Percentiles rank a stretch among this genome's conserved stretches.
phyloP scores from a whole-genome alignment of 2,888 invertebrate species.

The Steromphala cineraria region DNA sequence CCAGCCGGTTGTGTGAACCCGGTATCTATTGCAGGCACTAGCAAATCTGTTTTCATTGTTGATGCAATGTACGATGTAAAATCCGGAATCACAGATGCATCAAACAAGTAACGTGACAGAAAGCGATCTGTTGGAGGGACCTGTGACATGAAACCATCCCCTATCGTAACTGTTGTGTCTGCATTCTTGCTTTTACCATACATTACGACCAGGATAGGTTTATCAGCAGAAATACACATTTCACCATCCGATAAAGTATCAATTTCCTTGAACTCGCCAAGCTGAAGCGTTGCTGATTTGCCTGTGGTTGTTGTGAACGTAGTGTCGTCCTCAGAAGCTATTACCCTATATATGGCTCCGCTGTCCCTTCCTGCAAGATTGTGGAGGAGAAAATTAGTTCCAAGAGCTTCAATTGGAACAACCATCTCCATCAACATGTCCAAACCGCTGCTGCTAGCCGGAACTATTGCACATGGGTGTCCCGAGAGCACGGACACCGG shows the following conservation, averaged over 20 bases:
- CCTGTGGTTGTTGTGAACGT: neutral
- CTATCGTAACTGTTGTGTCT: neutral
- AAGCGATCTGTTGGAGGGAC: neutral
- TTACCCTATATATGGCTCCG: neutral
- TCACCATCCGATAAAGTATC: neutral
- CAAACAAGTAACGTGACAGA: neutral
- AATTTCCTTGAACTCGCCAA: constrained; percentile 12
- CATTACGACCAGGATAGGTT: neutral
- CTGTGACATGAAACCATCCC: constrained; percentile 1
- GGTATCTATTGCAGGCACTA: neutral
- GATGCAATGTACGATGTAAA: neutral
- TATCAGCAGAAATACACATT: neutral
- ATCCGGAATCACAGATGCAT: neutral
- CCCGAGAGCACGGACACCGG: constrained; percentile 12
- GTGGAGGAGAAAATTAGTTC: neutral
- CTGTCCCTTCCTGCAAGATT: neutral
- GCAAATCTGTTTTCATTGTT: neutral
- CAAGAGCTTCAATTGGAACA: neutral
- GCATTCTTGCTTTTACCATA: constrained; percentile 10
- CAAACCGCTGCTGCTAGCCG: neutral
- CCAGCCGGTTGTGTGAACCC: neutral
- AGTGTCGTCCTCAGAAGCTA: neutral
- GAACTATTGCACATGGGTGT: constrained; percentile 10
- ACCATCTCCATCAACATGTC: constrained; percentile 15
- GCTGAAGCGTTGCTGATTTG: neutral